A percentile compares a stretch with the other conserved stretches of the same genome.
Conservation (phyloP, 1,140 invertebrate genomes). For the Brachionus rubens region DNA sequence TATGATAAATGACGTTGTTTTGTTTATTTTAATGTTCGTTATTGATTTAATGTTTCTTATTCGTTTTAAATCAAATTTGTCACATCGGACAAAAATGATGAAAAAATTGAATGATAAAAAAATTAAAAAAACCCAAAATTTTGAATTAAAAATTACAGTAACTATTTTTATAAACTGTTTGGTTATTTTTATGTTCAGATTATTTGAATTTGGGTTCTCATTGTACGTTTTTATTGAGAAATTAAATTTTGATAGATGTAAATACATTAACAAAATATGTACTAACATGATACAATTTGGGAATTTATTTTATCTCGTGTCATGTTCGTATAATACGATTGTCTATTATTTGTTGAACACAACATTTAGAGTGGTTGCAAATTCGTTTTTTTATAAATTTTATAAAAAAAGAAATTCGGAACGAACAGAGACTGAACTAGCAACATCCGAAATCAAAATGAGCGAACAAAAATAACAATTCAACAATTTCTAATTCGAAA, state of each 20-base stretch:
- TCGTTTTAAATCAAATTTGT: background rate
- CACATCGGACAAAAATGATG: background rate
- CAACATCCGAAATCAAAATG: no score
- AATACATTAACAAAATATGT: background rate
- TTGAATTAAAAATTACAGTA: background rate
- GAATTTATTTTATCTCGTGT: background rate
- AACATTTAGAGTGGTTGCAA: background rate
- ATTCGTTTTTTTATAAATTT: no score
- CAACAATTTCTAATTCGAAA: no score
- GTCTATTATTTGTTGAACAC: conserved; percentile 3
- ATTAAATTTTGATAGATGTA: background rate
- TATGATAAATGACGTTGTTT: background rate
- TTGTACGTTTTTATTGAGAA: conserved; percentile 8
- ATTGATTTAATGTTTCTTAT: background rate
- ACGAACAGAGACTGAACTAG: no score
- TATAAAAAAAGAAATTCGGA: no score
- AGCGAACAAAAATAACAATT: no score
- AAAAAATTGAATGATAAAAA: background rate
- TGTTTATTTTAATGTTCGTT: background rate
- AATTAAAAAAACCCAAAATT: conserved; percentile 6
- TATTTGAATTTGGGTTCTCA: background rate
- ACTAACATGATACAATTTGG: background rate
- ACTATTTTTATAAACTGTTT: background rate
- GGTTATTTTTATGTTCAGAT: background rate
- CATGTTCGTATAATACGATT: conserved; percentile 3